phyloP scores from a whole-genome alignment of 2,113 vertebrate genomes.

The Paradoxurus hermaphroditus region DNA sequence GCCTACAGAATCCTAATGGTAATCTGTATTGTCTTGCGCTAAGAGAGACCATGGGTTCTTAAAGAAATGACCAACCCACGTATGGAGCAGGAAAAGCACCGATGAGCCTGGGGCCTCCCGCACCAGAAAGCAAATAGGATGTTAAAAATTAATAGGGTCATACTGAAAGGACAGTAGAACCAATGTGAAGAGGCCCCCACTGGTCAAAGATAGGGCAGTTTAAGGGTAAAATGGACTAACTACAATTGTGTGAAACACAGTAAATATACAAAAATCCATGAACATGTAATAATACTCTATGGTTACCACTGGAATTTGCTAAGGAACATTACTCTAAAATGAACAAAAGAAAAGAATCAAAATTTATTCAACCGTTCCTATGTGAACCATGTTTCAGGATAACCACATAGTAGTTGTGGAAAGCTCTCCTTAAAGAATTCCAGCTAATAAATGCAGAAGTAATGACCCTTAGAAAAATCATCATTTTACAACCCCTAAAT shows the following conservation, averaged over 20 bases:
- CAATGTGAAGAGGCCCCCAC: neutral
- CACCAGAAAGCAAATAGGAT: neutral
- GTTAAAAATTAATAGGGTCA: neutral
- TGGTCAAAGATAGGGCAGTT: neutral
- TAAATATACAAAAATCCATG: conserved; percentile 23
- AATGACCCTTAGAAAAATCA: neutral
- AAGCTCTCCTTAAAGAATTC: conserved; percentile 16
- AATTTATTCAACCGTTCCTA: neutral
- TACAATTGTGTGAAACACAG: neutral
- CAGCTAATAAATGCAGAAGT: conserved; percentile 11
- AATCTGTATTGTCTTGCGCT: neutral
- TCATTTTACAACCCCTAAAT: neutral
- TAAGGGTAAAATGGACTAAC: neutral
- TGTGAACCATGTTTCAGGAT: neutral
- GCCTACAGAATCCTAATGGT: neutral
- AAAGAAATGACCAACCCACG: neutral
- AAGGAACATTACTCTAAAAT: conserved; percentile 20
- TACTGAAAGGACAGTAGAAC: neutral
- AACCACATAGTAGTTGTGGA: neutral
- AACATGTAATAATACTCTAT: neutral
- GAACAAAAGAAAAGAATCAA: neutral
- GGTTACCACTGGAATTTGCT: neutral
- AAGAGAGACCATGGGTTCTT: neutral
- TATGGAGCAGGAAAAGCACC: neutral
- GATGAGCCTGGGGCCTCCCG: neutral